Evolutionary conservation across 1,140 invertebrate genomes (phyloP), one percentile per base, ranked within the genome.

Genomic region (Tenebrio molitor): DNA sequence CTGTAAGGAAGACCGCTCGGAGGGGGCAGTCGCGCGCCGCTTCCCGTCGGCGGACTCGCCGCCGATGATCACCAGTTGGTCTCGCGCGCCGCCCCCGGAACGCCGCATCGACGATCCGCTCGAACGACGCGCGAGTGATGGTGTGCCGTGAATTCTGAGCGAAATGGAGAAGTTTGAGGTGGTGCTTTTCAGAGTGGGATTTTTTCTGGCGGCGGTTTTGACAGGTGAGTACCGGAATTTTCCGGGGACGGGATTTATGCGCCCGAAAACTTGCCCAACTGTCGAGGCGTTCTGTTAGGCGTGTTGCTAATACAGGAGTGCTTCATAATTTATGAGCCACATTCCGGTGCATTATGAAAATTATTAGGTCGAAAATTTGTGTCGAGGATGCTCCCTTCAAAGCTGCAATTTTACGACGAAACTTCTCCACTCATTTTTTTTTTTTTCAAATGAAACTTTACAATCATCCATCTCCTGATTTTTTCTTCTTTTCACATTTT

Each of bases 141-240:
- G 6, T 53, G 50, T 58, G 50, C 23, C 50, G 50, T 58, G 23
- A 58, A 58, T 58, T 58, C 50, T 58, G 50, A 58, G 15, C 15
- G 4, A 17, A 58, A 58, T 58, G 50, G 12, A 58, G 50, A 58
- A n/a, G 14, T 23, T 29, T 21, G 50, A 29, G n/a, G 36, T 7
- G 7, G 36, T n/a, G 5, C 36, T 39, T 25, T 25, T 12, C 10
- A 25, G 50, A 29, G 15, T 58, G 12, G 50, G 50, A 58, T 29
- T 58, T 25, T 58, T 58, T 25, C 50, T 58, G 0, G 50, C 50
- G n/a, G n/a, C 15, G 25, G 8, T 25, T n/a, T 15, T 58, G 50
- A 58, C 50, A 58, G 50, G 50, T 58, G n/a, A 29, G 23, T 29
- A 29, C 25, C 3, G 21, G 21, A 39, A 12, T 3, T 39, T 25